Evolutionary conservation across 1,140 invertebrate species (phyloP).

Genomic region (Leptopilina boulardi): DNA sequence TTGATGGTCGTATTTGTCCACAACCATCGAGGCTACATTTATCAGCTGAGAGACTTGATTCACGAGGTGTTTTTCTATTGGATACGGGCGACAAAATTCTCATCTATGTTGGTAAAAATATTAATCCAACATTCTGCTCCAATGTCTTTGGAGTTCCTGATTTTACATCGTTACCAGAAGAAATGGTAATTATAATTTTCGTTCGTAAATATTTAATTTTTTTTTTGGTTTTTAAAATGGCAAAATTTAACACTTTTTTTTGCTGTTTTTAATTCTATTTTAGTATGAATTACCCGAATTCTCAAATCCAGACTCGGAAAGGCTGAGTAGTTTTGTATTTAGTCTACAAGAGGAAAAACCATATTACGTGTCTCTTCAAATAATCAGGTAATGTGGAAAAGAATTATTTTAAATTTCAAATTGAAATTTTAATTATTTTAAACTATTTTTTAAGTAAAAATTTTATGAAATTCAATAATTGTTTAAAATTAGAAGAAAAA

Average conservation of each 20-base stretch:
- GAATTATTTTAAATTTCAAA: not conserved
- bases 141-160: conserved; percentile 82
- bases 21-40: conserved; percentile 82
- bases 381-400: conserved; percentile 84
- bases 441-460: too few species aligned
- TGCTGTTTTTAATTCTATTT: conserved; percentile 51
- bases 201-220: not conserved
- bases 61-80: conserved; percentile 93
- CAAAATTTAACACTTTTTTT: conserved; percentile 17
- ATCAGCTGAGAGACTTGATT: conserved; percentile 86
- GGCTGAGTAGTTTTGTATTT: conserved; percentile 88
- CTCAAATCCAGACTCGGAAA: conserved; percentile 85
- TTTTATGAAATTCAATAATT: too few species aligned
- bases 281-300: conserved; percentile 87
- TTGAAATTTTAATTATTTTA: too few species aligned
- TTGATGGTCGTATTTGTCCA: conserved; percentile 77
- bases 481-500: too few species aligned
- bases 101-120: conserved; percentile 90
- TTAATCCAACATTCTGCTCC: conserved; percentile 85
- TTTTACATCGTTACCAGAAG: conserved; percentile 80
- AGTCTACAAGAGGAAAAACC: conserved; percentile 91
- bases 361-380: conserved; percentile 84
- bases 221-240: conserved; percentile 72
- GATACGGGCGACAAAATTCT: conserved; percentile 91
- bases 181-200: conserved; percentile 77